phyloP scores from a whole-genome alignment of 2,888 invertebrate species.

The Pyrrhia umbra region DNA sequence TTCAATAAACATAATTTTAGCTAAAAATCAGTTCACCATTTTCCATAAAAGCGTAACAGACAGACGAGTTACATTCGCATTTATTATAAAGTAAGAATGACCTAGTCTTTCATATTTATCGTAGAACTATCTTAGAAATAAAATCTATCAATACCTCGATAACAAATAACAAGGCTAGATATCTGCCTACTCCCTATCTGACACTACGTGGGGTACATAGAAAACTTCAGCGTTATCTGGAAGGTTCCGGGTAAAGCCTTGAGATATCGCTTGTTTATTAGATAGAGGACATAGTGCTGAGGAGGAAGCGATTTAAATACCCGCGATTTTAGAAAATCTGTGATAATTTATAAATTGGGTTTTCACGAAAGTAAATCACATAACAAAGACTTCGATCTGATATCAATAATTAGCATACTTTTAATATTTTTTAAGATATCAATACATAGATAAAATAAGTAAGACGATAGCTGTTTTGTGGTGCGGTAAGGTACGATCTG shows the following conservation, averaged over 20 bases:
- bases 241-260: conserved; percentile 40
- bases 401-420: too few species aligned
- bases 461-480: too few species aligned
- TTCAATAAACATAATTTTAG: too few species aligned
- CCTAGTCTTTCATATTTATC: conserved; percentile 10
- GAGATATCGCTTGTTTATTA: conserved; percentile 25
- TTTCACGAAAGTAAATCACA: too few species aligned
- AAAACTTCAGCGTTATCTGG: conserved; percentile 12
- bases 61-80: neutral
- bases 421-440: too few species aligned
- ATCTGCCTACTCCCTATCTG: conserved; percentile 2
- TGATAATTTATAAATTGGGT: too few species aligned
- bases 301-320: conserved; percentile 24
- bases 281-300: neutral
- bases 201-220: conserved; percentile 6
- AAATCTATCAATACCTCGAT: conserved; percentile 15
- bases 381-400: too few species aligned
- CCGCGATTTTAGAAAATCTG: neutral
- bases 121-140: neutral
- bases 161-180: neutral
- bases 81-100: conserved; percentile 4
- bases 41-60: too few species aligned
- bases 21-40: too few species aligned
- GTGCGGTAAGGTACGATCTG: too few species aligned
- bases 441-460: too few species aligned